A percentile compares a stretch with the other conserved stretches of the same genome.
Evolutionary conservation across 2,888 invertebrate genomes (phyloP).

Genomic region (Ommatoiulus sabulosus): DNA sequence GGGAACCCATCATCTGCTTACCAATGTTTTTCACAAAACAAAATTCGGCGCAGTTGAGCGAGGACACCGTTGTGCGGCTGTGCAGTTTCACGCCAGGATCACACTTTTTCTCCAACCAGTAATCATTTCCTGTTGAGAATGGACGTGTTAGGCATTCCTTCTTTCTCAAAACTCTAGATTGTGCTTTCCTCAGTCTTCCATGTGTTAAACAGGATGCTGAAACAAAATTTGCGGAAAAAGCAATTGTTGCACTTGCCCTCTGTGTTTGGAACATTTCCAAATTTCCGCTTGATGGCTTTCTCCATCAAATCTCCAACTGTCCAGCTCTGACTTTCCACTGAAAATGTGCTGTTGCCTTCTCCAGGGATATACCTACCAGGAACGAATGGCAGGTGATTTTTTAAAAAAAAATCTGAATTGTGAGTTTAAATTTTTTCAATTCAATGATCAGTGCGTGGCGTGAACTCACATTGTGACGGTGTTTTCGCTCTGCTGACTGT

Average conservation of each 20-base stretch:
- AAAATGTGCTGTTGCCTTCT: slow-evolving; percentile 61
- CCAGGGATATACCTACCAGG: slow-evolving; percentile 65
- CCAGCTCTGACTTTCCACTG: slow-evolving; percentile 45
- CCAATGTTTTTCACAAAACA: slow-evolving; percentile 65
- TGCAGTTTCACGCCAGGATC: slow-evolving; percentile 67
- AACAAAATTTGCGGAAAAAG: neutral
- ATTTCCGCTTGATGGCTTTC: slow-evolving; percentile 7
- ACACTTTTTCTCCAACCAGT: slow-evolving; percentile 67
- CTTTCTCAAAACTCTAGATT: too few relatives aligned
- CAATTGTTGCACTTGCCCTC: neutral
- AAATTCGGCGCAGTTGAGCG: slow-evolving; percentile 67
- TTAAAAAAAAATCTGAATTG: neutral
- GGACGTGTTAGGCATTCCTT: neutral
- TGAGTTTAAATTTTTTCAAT: neutral
- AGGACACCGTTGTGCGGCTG: slow-evolving; percentile 65
- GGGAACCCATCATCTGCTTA: neutral
- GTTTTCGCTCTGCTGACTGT: slow-evolving; percentile 58
- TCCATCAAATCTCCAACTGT: slow-evolving; percentile 42
- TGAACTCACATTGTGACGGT: slow-evolving; percentile 66
- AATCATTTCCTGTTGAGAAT: slow-evolving; percentile 64
- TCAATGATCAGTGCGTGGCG: neutral
- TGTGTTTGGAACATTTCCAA: neutral
- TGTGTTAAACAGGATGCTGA: neutral
- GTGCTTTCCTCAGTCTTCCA: too few relatives aligned
- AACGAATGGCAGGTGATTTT: neutral